phyloP scores from a whole-genome alignment of 2,113 vertebrate genomes.

The Myotis brandtii region DNA sequence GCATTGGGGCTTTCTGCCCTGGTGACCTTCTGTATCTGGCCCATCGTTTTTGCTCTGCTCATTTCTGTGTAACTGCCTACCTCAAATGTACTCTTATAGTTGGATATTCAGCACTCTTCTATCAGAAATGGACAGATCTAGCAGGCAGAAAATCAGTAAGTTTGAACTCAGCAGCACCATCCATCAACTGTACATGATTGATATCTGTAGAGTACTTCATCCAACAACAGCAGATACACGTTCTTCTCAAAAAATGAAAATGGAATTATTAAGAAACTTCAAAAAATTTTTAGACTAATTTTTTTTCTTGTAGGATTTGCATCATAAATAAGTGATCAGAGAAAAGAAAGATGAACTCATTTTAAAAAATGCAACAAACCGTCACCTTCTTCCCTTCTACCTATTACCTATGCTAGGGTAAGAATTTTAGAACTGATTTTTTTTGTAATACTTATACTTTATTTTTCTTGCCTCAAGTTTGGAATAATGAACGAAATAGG shows the following conservation, averaged over 20 bases:
- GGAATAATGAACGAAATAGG: neutral
- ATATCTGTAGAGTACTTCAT: neutral
- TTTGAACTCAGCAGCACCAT: neutral
- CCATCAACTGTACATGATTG: neutral
- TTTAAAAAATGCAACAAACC: slow-evolving; percentile 39
- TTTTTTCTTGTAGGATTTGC: neutral
- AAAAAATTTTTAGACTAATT: neutral
- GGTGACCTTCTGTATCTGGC: neutral
- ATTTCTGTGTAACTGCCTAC: neutral
- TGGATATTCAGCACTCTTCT: neutral
- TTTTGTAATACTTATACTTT: neutral
- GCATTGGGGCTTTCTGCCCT: neutral
- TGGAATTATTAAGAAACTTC: slow-evolving; percentile 1
- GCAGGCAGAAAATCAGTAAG: neutral
- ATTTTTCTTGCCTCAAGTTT: neutral
- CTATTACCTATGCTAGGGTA: neutral
- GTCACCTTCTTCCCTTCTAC: neutral
- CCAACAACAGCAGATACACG: neutral
- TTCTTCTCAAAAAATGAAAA: slow-evolving; percentile 20
- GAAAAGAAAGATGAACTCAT: neutral
- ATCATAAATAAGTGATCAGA: neutral
- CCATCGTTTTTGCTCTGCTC: neutral
- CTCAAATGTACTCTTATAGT: neutral
- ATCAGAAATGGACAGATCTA: neutral
- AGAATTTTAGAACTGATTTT: slow-evolving; percentile 27